A percentile compares a stretch with the other conserved stretches of the same genome.
Conservation (phyloP, 2,888 invertebrate species). For the Ophioninae sp. region DNA sequence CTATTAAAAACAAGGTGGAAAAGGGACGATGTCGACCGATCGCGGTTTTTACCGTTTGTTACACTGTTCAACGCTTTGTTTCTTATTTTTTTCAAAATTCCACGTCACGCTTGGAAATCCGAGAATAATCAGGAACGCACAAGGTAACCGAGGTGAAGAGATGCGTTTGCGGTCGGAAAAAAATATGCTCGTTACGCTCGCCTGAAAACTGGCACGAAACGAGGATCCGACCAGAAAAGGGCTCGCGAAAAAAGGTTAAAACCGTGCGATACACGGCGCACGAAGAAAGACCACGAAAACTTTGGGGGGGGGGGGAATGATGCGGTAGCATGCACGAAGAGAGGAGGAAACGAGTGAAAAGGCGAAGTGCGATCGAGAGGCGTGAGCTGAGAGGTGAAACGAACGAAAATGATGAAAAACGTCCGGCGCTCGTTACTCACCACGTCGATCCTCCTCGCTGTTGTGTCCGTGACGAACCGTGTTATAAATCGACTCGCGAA, state of each 20-base stretch:
- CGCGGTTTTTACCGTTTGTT: not conserved
- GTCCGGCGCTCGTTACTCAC: conserved; percentile 55
- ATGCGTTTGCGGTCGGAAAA: not conserved
- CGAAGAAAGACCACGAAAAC: not conserved
- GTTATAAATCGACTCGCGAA: conserved; percentile 31
- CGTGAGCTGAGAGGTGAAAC: conserved; percentile 1
- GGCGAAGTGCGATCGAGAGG: not conserved
- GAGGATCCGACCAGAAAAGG: not conserved
- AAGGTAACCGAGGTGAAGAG: not conserved
- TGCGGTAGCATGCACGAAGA: not conserved
- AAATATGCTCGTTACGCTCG: not conserved
- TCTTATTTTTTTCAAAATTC: not conserved
- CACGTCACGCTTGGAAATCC: not conserved
- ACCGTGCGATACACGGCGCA: not conserved
- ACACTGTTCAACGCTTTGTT: not conserved
- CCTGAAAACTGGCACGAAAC: not conserved
- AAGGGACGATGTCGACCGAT: not conserved
- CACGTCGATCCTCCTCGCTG: conserved; percentile 46
- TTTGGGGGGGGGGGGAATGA: too few relatives aligned
- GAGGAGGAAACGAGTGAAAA: not conserved
- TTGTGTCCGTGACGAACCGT: conserved; percentile 15
- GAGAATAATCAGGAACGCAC: not conserved
- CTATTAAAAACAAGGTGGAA: not conserved
- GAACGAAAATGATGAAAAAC: conserved; percentile 9
- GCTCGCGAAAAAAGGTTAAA: not conserved